Base-by-base conservation (phyloP, 1,140 invertebrate genomes). In the Plectrocnemia conspersa region DNA sequence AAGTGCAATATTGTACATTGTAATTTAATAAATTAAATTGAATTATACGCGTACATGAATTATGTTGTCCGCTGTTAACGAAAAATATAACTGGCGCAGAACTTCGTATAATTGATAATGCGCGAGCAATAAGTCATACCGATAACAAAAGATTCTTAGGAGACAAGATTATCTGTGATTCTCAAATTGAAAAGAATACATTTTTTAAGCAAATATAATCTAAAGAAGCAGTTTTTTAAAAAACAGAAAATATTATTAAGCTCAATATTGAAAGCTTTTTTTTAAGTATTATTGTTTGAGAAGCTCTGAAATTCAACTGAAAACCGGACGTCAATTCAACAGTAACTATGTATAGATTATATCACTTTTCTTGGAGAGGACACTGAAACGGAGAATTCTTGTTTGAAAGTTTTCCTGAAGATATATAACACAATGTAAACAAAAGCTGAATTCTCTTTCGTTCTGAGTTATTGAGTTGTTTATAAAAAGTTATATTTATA, bases 101-200 rank as follows among this genome's bases (percentile, higher is more conserved):
- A 25, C 19, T 45, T 23, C 22, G 45, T 35, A 41, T 21, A 46
- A 57, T 45, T 45, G 48, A 50, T 57, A 50, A 52, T 57, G 36
- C 29, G 22, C 36, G 27, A 15, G 40, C 42, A 50, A 47, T 58
- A 52, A 58, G 56, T 58, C 42, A 58, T 58, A 32, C 41, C 5
- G 23, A 38, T 53, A 58, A 58, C 56, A 58, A 58, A 58, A 36
- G 56, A 52, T 56, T 56, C 45, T 48, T 47, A 38, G 24, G 19
- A 22, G 13, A 16, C n/a, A n/a, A 33, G 13, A 45, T 10, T 18
- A 1, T 2, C 13, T 1, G 9, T 2, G 27, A 18, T 45, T 45
- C 41, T 19, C n/a, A 41, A 54, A 27, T 22, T 49, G 24, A 21
- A 49, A 1, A 15, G 10, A 47, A 15, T 48, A 33, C 21, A 2